A percentile compares a stretch with the other conserved stretches of the same genome.
phyloP scores from a whole-genome alignment of 2,888 invertebrate genomes.

The Drosophila atroscutellata region DNA sequence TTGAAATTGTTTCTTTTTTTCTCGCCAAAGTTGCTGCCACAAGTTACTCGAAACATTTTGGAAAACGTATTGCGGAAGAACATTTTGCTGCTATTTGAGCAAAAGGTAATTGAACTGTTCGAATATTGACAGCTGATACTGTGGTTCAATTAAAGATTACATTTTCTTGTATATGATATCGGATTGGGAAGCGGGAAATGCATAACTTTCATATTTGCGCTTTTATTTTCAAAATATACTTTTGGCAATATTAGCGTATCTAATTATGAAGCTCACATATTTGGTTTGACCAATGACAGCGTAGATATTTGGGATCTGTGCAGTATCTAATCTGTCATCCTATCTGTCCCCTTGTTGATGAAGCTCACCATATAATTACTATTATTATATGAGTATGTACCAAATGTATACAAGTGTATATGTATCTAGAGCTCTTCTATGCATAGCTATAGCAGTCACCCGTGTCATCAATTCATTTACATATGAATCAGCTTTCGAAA shows the following conservation, averaged over 20 bases:
- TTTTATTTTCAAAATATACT: background rate
- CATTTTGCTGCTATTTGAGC: conserved; percentile 1
- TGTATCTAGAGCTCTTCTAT: background rate
- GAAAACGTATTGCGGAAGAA: conserved; percentile 9
- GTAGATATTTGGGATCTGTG: background rate
- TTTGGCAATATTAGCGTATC: background rate
- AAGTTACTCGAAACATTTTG: conserved; percentile 24
- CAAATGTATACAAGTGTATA: background rate
- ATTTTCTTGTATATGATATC: background rate
- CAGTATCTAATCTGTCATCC: background rate
- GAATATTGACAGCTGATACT: background rate
- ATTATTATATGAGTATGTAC: background rate
- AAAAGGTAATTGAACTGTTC: conserved; percentile 37
- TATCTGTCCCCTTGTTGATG: background rate
- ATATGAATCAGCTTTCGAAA: background rate
- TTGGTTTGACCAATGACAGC: background rate
- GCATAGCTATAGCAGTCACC: background rate
- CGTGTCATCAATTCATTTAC: background rate
- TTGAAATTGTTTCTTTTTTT: conserved; percentile 17
- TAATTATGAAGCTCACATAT: background rate
- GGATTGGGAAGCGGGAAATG: background rate
- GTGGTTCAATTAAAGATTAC: background rate
- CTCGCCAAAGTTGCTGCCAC: conserved; percentile 1
- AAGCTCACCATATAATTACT: background rate
- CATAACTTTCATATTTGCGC: background rate